Evolutionary conservation across 2,888 invertebrate genomes (phyloP).

Genomic region (Nemoura dubitans): DNA sequence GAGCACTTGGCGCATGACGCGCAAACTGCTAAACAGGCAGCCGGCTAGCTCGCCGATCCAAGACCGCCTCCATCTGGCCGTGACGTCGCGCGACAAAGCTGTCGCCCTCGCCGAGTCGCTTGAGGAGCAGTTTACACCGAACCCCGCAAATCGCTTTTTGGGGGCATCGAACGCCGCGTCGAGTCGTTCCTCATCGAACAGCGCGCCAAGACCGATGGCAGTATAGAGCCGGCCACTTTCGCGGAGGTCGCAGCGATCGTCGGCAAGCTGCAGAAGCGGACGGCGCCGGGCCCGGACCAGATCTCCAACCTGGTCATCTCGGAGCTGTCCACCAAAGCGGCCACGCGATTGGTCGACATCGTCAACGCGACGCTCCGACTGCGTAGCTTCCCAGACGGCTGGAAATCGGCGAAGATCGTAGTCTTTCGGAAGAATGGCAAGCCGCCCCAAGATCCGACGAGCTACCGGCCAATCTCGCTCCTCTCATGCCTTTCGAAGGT

Average conservation of each 20-base stretch:
- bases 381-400: neutral
- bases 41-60: too few relatives aligned
- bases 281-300: neutral
- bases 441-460: conserved; percentile 45
- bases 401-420: conserved; percentile 51
- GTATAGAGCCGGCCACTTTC: neutral
- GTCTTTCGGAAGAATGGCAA: conserved; percentile 53
- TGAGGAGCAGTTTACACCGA: conserved; percentile 9
- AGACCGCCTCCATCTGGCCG: too few relatives aligned
- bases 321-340: too few relatives aligned
- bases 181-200: neutral
- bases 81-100: neutral
- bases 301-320: neutral
- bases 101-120: neutral
- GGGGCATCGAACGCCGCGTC: neutral
- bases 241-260: neutral
- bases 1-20: conserved; percentile 7
- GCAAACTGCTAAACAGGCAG: neutral
- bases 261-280: neutral
- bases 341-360: neutral
- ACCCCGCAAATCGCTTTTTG: neutral
- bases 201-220: neutral
- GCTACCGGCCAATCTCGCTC: conserved; percentile 54
- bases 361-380: conserved; percentile 7
- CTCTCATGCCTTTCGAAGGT: conserved; percentile 52